Percentiles rank a stretch among this genome's conserved stretches.
Conservation (phyloP, 2,113 vertebrate genomes). For the Chlamydotis undulata region DNA sequence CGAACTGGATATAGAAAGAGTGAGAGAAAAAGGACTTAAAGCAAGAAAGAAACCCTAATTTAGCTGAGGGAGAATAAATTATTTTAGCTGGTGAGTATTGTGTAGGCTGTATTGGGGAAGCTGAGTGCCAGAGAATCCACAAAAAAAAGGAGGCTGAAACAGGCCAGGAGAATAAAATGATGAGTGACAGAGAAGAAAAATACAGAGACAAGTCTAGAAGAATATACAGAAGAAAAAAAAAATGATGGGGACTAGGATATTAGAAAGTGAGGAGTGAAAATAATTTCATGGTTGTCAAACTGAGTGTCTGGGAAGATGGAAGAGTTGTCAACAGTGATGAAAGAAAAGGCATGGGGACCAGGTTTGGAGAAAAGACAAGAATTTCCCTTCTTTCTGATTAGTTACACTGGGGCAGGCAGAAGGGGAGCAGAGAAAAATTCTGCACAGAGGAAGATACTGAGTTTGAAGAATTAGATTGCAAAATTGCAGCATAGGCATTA, state of each 20-base stretch:
- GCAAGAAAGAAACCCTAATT: neutral
- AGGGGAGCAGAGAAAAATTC: neutral
- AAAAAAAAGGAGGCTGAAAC: neutral
- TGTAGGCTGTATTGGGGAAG: neutral
- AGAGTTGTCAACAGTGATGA: neutral
- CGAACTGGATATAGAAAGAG: neutral
- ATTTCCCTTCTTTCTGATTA: neutral
- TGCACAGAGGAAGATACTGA: neutral
- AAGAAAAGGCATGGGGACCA: neutral
- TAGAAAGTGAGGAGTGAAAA: constrained; percentile 52
- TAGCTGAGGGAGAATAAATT: neutral
- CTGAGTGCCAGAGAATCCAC: neutral
- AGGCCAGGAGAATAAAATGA: neutral
- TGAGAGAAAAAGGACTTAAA: neutral
- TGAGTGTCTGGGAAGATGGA: constrained; percentile 17
- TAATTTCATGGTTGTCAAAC: constrained; percentile 8
- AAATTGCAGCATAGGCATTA: neutral
- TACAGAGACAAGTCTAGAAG: neutral
- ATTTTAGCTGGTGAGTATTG: neutral
- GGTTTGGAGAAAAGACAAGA: constrained; percentile 18
- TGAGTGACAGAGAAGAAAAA: constrained; percentile 35
- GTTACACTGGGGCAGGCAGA: neutral
- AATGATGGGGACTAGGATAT: neutral
- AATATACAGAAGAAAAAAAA: constrained; percentile 1
- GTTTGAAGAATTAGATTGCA: neutral